A percentile compares a stretch with the other conserved stretches of the same genome.
Evolutionary conservation across 2,797 vertebrate genomes (phyloP).

Genomic region (Danio jaintianensis): DNA sequence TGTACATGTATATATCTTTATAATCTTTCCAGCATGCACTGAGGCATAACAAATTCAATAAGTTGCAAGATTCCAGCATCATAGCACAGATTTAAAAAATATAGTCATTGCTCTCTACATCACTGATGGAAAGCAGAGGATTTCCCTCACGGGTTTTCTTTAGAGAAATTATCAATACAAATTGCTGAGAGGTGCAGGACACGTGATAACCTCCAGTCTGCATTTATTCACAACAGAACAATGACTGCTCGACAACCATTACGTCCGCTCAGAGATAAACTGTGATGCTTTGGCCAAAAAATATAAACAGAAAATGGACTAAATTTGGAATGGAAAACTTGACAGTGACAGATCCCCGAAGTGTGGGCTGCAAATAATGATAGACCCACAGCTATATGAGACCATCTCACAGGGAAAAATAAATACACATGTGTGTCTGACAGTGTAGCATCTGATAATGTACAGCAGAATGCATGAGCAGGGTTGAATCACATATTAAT

Average conservation of each 20-base stretch:
- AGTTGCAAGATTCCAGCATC: neutral
- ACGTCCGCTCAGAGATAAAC: conserved; percentile 13
- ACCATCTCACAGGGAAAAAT: neutral
- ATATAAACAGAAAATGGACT: neutral
- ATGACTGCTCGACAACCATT: neutral
- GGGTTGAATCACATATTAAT: neutral
- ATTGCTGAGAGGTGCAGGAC: neutral
- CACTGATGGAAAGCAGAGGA: neutral
- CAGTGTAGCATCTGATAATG: neutral
- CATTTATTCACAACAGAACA: conserved; percentile 8
- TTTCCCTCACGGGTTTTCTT: neutral
- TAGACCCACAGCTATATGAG: neutral
- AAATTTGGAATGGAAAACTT: conserved; percentile 8
- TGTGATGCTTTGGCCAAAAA: neutral
- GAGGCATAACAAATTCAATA: neutral
- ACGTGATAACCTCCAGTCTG: neutral
- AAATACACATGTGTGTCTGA: conserved; percentile 6
- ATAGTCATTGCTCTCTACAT: neutral
- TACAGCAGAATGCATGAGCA: neutral
- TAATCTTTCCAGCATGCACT: neutral
- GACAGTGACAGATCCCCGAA: neutral
- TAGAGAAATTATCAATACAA: neutral
- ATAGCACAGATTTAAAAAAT: neutral
- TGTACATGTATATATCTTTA: no score
- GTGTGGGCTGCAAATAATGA: neutral